Percentiles rank a stretch among this genome's conserved stretches.
These are phyloP conservation scores for Lottia scabra DNA, from an alignment of 2,888 invertebrate species.

Conservation along the genomic window DNA sequence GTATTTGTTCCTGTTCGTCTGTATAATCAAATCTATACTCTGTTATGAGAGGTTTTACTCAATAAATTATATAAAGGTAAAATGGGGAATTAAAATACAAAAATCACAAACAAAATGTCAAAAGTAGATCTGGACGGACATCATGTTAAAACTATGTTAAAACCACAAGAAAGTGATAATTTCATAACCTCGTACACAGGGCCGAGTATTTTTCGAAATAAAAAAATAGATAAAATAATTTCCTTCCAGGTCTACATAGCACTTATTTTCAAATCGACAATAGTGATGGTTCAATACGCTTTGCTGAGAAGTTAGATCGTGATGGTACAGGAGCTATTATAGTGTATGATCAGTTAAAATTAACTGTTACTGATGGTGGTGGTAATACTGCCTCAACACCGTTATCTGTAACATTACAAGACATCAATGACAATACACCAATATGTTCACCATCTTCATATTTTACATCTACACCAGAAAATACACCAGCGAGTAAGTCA, in stretches of 20 bases:
- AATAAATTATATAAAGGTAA: too few relatives aligned
- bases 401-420: constrained; percentile 36
- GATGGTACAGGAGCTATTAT: constrained; percentile 3
- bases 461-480: constrained; percentile 22
- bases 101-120: too few relatives aligned
- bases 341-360: constrained; percentile 10
- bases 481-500: constrained; percentile 16
- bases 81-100: too few relatives aligned
- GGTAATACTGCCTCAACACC: constrained; percentile 22
- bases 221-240: not conserved
- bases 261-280: constrained; percentile 13
- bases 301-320: constrained; percentile 10
- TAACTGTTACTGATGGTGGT: constrained; percentile 4
- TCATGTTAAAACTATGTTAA: too few relatives aligned
- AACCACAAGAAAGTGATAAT: not conserved
- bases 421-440: constrained; percentile 41
- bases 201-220: too few relatives aligned
- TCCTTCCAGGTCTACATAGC: constrained; percentile 2
- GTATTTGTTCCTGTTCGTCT: too few relatives aligned
- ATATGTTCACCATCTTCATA: constrained; percentile 26
- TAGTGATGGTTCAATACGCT: constrained; percentile 8
- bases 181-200: too few relatives aligned
- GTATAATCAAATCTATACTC: too few relatives aligned
- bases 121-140: too few relatives aligned
- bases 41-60: too few relatives aligned